Base-by-base conservation (phyloP, 1,140 invertebrate genomes). In the Xylocopa sonorina region DNA sequence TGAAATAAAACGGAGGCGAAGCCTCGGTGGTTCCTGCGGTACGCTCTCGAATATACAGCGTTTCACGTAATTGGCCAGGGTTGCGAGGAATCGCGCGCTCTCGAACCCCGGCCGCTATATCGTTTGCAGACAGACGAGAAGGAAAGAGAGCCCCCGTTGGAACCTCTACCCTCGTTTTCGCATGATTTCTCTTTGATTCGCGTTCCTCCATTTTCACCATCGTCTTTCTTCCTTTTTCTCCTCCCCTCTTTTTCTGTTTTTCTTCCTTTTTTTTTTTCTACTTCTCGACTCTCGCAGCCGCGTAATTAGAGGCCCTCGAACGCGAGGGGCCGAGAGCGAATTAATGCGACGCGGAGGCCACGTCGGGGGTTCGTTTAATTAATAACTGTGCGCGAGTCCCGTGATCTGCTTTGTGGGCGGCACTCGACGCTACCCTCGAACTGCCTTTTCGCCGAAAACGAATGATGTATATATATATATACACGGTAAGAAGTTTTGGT, bases 41-140 rank as follows among this genome's bases (percentile, higher is more conserved):
- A 51, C 2, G 9, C 18, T 14, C 0, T 14, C 0, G 51, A 34
- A 43, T 3, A 12, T n/a, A n/a, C n/a, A 18, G 41, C 9, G 5
- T 46, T 51, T 34, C 29, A 3, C 21, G 29, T 24, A 34, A 51
- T 55, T 53, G 67, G 24, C n/a, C 41, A 38, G n/a, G 43, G 1
- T 51, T 12, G 3, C n/a, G 50, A 68, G 29, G 18, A 27, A 24
- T 32, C 24, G 21, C 24, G 18, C 4, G 38, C 43, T 27, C 3
- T 29, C 27, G 21, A 16, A n/a, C 29, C 41, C 27, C 7, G 1
- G 18, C 14, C 3, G 4, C 1, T 38, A 32, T 72, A 32, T 72
- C 68, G 68, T 58, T 72, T 58, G 38, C 68, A 72, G 53, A 24
- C 68, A 46, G 53, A 16, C 16, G 34, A 14, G 10, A 62, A 24